Evolutionary conservation across 2,113 vertebrate species (phyloP).

Genomic region (Phalacrocorax pelagicus): DNA sequence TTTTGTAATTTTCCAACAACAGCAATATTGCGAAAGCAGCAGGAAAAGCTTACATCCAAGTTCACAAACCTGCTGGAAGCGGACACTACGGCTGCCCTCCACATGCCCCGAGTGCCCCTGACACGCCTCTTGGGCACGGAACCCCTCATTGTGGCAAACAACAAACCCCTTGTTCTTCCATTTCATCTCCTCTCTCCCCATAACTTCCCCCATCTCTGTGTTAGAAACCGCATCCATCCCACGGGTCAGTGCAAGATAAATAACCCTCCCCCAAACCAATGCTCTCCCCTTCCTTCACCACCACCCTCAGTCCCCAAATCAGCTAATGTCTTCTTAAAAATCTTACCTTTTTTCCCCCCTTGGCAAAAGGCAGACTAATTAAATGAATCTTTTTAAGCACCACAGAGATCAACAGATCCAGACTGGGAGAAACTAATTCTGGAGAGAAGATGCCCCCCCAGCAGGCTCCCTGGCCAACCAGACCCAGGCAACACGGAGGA

Average conservation of each 20-base stretch:
- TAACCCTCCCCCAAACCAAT: background rate
- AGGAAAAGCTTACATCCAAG: background rate
- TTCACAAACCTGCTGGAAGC: background rate
- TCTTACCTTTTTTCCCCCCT: background rate
- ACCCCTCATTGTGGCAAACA: background rate
- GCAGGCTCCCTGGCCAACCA: background rate
- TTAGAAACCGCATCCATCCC: background rate
- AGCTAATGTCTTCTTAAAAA: background rate
- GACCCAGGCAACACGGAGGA: rapidly evolving
- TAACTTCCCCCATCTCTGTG: background rate
- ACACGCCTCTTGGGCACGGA: background rate
- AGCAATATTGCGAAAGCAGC: background rate
- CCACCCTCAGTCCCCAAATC: background rate
- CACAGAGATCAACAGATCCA: background rate
- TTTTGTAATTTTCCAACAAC: background rate
- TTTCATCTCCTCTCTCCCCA: background rate
- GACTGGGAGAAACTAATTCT: background rate
- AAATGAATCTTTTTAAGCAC: background rate
- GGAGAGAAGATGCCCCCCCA: background rate
- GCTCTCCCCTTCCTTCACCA: too few species aligned
- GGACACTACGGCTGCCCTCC: background rate
- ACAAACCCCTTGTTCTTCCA: background rate
- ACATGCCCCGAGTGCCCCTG: background rate
- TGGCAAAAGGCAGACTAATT: background rate
- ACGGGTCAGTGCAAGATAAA: background rate